Conservation (phyloP, 2,113 vertebrate species). For the Tapirus terrestris region DNA sequence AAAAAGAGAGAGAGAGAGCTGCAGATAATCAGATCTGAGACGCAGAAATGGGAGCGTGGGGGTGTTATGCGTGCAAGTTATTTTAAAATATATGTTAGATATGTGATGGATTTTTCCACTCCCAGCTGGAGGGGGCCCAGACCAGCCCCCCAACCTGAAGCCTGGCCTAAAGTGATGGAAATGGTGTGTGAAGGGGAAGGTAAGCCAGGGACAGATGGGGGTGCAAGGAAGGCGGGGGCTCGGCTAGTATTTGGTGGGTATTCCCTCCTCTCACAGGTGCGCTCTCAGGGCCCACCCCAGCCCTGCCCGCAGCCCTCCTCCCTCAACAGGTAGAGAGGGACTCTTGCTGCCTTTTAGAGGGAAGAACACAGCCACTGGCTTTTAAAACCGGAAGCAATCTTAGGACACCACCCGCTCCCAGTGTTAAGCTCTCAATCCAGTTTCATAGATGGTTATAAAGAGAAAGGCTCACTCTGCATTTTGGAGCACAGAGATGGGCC, state of each 20-base stretch:
- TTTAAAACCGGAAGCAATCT: not conserved
- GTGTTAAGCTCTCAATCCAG: not conserved
- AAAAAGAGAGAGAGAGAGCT: constrained; percentile 73
- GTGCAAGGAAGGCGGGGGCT: not conserved
- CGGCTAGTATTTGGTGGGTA: not conserved
- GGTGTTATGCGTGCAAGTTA: constrained; percentile 72
- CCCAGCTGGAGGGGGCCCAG: not conserved
- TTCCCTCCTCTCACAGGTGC: not conserved
- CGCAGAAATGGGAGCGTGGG: constrained; percentile 70
- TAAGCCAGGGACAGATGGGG: not conserved
- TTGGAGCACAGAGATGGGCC: not conserved
- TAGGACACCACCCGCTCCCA: not conserved
- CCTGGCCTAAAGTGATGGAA: constrained; percentile 68
- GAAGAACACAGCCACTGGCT: not conserved
- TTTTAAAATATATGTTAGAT: constrained; percentile 83
- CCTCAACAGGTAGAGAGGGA: constrained; percentile 3
- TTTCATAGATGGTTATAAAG: not conserved
- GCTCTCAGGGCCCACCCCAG: not conserved
- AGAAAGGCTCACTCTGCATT: not conserved
- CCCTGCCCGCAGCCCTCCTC: not conserved
- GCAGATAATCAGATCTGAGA: constrained; percentile 79
- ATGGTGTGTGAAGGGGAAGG: not conserved
- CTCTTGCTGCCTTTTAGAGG: not conserved
- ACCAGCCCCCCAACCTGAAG: not conserved
- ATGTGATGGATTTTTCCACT: constrained; percentile 80